Base-by-base conservation (phyloP, 2,113 vertebrate genomes). In the Xiphorhynchus elegans region DNA sequence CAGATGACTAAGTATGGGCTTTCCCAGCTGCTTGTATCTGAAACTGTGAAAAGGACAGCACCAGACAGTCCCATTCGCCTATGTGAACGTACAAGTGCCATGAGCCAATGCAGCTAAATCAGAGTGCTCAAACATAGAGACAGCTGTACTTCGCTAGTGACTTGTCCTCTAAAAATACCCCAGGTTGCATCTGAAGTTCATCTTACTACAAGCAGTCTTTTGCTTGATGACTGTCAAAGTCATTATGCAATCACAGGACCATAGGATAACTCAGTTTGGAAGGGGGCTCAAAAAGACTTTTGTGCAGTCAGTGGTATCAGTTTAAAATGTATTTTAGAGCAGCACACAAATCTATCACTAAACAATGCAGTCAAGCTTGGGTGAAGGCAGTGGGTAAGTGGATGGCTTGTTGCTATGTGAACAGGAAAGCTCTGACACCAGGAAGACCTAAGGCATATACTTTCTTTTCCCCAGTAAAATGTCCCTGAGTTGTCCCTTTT, bases 11-110 rank as follows among this genome's bases (percentile, higher is more conserved):
- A 94, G 55, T 77, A 81, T 2, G 73, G 92, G 81, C 50, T 96
- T 94, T 89, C 77, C 92, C 94, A 96, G 87, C 44, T 95, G 90
- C 92, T 87, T 9, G 1, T 87, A 64, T 94, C 80, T 4, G 46
- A 87, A 94, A 91, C 92, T 89, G 73, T 37, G 7, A 91, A 93
- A 95, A 93, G 59, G 81, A 64, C 87, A 91, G 76, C 69, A 87
- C 10, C 42, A 82, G 78, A 74, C 44, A 86, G 72, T 64, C 29
- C 39, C 50, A 59, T 60, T 93, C 76, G 81, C 63, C 67, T 67
- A 8, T 68, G 68, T 76, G 81, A 93, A 84, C 37, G 68, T 78
- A 35, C 29, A 64, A 93, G 68, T 55, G 58, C 28, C 55, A 46
- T 79, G 53, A 94, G 59, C 67, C 80, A 77, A 14, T 7, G 68